A percentile compares a stretch with the other conserved stretches of the same genome.
Evolutionary conservation across 2,113 vertebrate species (phyloP).

Genomic region (Chloroceryle aenea): DNA sequence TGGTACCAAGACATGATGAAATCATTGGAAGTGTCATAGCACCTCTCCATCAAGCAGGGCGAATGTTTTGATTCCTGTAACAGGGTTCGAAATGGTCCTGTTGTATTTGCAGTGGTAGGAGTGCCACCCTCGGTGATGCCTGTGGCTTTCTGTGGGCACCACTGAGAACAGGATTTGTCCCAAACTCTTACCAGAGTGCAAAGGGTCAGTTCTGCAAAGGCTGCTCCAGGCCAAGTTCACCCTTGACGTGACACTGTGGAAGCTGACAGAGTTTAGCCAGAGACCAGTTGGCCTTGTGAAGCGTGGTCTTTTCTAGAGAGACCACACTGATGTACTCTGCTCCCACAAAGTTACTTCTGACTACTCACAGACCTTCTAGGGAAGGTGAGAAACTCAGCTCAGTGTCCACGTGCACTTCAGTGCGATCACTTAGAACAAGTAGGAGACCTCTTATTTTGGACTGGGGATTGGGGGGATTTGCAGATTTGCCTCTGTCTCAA

Average conservation of each 20-base stretch:
- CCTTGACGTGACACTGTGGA: neutral
- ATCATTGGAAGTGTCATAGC: neutral
- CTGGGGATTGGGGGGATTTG: neutral
- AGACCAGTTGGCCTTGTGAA: neutral
- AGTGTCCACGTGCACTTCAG: neutral
- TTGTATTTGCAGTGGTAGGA: neutral
- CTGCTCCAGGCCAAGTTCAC: neutral
- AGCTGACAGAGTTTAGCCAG: neutral
- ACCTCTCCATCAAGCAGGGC: constrained; percentile 30
- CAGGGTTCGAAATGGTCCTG: neutral
- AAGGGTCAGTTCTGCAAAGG: neutral
- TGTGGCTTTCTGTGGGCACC: neutral
- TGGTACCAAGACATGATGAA: neutral
- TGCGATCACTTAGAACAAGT: neutral
- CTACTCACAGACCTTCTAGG: neutral
- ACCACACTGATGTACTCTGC: neutral
- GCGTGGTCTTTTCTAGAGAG: neutral
- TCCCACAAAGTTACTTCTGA: neutral
- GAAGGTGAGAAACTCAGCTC: neutral
- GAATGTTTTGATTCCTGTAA: constrained; percentile 44
- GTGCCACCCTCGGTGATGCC: neutral
- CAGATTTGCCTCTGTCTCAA: constrained; percentile 9
- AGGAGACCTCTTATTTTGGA: neutral
- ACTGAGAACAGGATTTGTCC: neutral
- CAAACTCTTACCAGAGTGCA: neutral